Evolutionary conservation across 2,797 vertebrate species (phyloP), one percentile per base, ranked within the genome.

Genomic region (Dendrocincla fuliginosa): DNA sequence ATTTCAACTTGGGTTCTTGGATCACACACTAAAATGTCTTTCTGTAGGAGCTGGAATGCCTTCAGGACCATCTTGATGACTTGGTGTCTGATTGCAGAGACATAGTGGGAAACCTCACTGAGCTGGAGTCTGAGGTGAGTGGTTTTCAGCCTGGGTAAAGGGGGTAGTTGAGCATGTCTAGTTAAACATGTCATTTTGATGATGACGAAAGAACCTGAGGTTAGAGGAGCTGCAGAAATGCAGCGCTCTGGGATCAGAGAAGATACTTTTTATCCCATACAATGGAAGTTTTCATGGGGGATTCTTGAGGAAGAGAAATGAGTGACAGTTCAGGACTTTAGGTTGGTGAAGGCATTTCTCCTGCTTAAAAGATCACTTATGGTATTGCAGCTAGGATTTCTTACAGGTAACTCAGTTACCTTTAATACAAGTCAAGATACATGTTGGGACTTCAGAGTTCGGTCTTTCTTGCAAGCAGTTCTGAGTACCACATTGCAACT

Each of bases 1-100:
- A 52, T 85, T 86, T 86, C 46, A 23, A 0, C 16, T 57, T 77
- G 10, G 14, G 0, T 35, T 82, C 27, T 91, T 47, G 49, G 18
- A 39, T 86, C 27, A 37, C 75, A 27, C n/a, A 6, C 22, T 82
- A 44, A 74, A 74, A 78, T 47, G 19, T 53, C 49, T 87, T 60
- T 71, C 64, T 94, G 22, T 94, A 99, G 99, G 99, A 99, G 94
- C 97, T 99, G 92, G 99, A 99, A 95, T 99, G 99, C 96, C 98
- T 99, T 87, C 99, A 99, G 98, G 99, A 99, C 80, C 99, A 99
- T 93, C 98, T 99, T 41, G 99, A 99, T 88, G 99, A 99, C 90
- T 97, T 99, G 96, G 97, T 98, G 52, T 69, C 97, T 6, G 98
- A 98, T 14, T 99, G 99, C 97, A 98, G 99, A 87, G 99, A 99